These are phyloP conservation scores for Acanthoscelides obtectus DNA, from an alignment of 2,888 invertebrate genomes.

Conservation along the genomic window DNA sequence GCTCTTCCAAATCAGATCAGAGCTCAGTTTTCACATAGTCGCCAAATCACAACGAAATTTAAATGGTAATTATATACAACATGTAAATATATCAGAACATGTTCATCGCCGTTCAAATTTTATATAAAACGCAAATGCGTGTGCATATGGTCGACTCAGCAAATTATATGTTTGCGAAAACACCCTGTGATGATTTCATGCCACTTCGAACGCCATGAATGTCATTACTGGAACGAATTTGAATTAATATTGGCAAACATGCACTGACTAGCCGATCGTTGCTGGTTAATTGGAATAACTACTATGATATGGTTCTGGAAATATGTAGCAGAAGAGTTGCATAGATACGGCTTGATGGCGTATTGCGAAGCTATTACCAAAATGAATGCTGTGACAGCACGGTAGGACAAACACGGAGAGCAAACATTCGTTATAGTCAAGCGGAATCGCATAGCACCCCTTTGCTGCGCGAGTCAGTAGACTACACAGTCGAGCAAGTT, in stretches of 20 bases:
- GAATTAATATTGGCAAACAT: neutral
- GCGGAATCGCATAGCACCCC: no score
- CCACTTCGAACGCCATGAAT: neutral
- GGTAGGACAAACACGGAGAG: neutral
- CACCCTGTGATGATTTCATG: neutral
- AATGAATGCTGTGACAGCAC: neutral
- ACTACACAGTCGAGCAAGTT: no score
- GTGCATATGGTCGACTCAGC: neutral
- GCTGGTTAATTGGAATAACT: neutral
- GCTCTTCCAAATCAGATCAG: neutral
- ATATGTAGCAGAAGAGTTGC: neutral
- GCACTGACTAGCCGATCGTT: neutral
- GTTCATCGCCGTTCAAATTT: neutral
- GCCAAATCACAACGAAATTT: neutral
- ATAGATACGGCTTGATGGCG: neutral
- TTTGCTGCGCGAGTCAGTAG: no score
- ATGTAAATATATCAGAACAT: neutral
- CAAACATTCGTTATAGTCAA: no score
- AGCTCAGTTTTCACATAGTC: neutral
- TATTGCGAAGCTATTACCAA: neutral
- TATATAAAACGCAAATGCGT: neutral
- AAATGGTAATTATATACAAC: neutral
- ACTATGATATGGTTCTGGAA: neutral
- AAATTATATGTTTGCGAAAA: neutral
- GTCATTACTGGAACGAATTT: neutral